Conservation (phyloP, 1,140 invertebrate species). For the Pygmarrhopalites habei region DNA sequence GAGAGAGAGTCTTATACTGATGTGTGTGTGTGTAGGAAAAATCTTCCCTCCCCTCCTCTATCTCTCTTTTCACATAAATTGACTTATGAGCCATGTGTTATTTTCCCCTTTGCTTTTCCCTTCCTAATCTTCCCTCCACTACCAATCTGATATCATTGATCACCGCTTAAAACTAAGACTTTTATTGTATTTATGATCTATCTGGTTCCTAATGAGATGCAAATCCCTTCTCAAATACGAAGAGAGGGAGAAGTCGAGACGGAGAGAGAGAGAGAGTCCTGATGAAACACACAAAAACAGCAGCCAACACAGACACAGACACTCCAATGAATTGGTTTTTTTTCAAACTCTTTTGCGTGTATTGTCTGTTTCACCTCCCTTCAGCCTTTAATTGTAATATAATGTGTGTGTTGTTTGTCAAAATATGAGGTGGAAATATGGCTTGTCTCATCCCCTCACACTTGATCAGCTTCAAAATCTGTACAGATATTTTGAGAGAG, state of each 20-base stretch:
- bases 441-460: too few species aligned
- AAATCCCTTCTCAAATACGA: neutral
- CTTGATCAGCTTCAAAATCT: too few species aligned
- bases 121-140: too few species aligned
- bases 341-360: too few species aligned
- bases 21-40: neutral
- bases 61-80: slow-evolving; percentile 14
- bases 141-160: too few species aligned
- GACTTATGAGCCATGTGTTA: neutral
- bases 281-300: neutral
- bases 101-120: neutral
- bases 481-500: too few species aligned
- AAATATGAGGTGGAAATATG: too few species aligned
- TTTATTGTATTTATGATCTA: slow-evolving; percentile 10
- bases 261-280: too few species aligned
- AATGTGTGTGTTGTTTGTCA: too few species aligned
- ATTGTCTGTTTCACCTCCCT: too few species aligned
- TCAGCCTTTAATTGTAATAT: too few species aligned
- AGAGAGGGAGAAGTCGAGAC: too few species aligned
- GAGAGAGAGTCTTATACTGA: neutral
- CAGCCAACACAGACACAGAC: neutral
- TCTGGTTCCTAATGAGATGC: slow-evolving; percentile 12
- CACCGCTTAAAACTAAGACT: slow-evolving; percentile 5
- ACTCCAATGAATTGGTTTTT: neutral
- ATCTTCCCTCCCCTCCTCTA: neutral